Conservation (phyloP, 2,888 invertebrate species). For the Drosophila suboccidentalis region DNA sequence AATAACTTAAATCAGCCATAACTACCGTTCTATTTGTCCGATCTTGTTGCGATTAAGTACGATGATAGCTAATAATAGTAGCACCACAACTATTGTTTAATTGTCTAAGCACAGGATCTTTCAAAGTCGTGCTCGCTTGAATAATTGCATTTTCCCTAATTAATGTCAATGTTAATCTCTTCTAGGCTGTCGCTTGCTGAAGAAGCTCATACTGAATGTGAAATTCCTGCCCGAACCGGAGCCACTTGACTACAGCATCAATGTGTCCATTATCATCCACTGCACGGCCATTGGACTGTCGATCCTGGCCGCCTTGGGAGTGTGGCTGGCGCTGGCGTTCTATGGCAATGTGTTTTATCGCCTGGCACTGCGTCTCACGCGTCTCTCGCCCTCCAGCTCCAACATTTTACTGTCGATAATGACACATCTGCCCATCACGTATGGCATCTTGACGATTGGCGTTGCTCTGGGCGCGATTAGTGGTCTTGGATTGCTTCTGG, state of each 20-base stretch:
- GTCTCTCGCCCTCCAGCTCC: constrained; percentile 61
- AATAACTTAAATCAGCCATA: no score
- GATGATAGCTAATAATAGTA: no score
- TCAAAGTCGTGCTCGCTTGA: not conserved
- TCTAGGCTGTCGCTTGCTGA: constrained; percentile 75
- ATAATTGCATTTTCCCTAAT: not conserved
- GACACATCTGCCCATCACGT: constrained; percentile 89
- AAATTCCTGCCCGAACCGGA: constrained; percentile 64
- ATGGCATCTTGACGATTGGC: constrained; percentile 88
- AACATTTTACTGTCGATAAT: constrained; percentile 88
- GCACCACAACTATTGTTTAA: no score
- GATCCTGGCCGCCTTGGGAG: constrained; percentile 53
- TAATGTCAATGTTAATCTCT: not conserved
- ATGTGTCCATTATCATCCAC: constrained; percentile 74
- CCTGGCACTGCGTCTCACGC: constrained; percentile 71
- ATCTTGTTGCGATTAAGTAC: no score
- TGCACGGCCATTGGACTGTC: constrained; percentile 75
- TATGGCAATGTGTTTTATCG: constrained; percentile 72
- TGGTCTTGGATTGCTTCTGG: constrained; percentile 89
- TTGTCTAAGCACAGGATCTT: not conserved
- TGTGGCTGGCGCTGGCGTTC: constrained; percentile 69
- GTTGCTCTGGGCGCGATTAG: constrained; percentile 90
- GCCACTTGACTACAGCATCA: constrained; percentile 67
- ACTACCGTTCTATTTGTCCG: no score
- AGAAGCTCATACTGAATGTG: constrained; percentile 65